Conservation (phyloP, 2,888 invertebrate species). For the Diaprepes abbreviatus region DNA sequence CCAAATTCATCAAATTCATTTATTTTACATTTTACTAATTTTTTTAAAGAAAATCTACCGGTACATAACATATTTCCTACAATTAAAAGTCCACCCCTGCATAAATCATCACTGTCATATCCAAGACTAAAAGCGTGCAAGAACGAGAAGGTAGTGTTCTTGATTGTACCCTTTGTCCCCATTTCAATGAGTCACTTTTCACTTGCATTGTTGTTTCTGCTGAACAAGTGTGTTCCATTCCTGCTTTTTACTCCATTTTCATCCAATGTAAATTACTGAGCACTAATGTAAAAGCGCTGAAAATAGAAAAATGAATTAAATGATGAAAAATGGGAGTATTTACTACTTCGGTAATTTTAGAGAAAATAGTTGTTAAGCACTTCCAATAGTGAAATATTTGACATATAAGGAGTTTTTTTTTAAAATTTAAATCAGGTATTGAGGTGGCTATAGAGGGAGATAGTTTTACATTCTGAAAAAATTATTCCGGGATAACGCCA, state of each 20-base stretch:
- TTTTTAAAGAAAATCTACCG: no score
- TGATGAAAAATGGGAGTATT: conserved; percentile 10
- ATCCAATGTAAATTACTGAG: conserved; percentile 41
- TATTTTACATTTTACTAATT: no score
- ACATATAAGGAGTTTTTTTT: no score
- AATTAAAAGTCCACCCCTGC: background rate
- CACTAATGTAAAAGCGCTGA: conserved; percentile 35
- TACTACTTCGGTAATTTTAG: no score
- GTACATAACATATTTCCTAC: no score
- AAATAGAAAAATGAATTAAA: conserved; percentile 16
- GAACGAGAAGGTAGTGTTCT: conserved; percentile 36
- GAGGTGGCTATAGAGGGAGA: no score
- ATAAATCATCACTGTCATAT: conserved; percentile 30
- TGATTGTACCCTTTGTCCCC: conserved; percentile 46
- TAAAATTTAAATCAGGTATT: no score
- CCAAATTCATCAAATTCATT: no score
- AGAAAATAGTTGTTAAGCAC: no score
- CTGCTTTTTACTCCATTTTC: conserved; percentile 37
- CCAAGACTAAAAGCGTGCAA: conserved; percentile 30
- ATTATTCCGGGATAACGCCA: no score
- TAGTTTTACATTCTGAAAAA: no score
- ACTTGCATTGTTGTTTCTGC: conserved; percentile 45
- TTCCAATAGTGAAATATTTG: no score
- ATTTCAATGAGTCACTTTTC: conserved; percentile 47
- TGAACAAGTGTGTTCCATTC: conserved; percentile 44